Conservation (phyloP, 1,140 invertebrate genomes). For the Nixonia krombeini region DNA sequence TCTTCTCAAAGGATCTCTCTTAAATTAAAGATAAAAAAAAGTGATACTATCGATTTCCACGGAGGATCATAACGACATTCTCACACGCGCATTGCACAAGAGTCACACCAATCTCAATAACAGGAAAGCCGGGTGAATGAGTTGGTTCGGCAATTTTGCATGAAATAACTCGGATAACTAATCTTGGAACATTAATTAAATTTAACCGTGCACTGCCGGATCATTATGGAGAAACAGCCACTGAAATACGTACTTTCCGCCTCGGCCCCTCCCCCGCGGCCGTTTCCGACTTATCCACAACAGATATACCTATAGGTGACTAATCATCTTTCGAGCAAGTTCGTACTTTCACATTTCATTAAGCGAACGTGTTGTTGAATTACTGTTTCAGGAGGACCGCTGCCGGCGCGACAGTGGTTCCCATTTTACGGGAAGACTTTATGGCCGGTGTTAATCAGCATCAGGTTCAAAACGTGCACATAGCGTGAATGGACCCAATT, state of each 20-base stretch:
- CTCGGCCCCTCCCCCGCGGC: not conserved
- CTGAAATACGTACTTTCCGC: not conserved
- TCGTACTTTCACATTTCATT: constrained; percentile 18
- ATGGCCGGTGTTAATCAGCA: constrained; percentile 60
- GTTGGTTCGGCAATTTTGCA: not conserved
- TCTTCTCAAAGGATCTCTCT: too few species aligned
- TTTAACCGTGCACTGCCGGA: constrained; percentile 5
- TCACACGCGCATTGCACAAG: too few species aligned
- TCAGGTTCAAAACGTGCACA: constrained; percentile 57
- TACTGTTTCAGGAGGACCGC: constrained; percentile 60
- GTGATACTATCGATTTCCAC: too few species aligned
- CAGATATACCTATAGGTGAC: constrained; percentile 4
- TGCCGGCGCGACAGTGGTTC: constrained; percentile 56
- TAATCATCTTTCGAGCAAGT: not conserved
- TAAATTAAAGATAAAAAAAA: too few species aligned
- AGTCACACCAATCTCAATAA: too few species aligned
- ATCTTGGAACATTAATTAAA: constrained; percentile 11
- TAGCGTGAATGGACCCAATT: constrained; percentile 52
- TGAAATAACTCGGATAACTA: constrained; percentile 1
- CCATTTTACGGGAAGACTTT: constrained; percentile 60
- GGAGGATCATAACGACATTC: too few species aligned
- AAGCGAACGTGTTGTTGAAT: constrained; percentile 31
- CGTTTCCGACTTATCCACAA: not conserved
- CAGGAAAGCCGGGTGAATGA: not conserved
- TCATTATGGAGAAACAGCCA: constrained; percentile 4